Evolutionary conservation across 2,888 invertebrate genomes (phyloP).

Genomic region (Leucophenga maculata): DNA sequence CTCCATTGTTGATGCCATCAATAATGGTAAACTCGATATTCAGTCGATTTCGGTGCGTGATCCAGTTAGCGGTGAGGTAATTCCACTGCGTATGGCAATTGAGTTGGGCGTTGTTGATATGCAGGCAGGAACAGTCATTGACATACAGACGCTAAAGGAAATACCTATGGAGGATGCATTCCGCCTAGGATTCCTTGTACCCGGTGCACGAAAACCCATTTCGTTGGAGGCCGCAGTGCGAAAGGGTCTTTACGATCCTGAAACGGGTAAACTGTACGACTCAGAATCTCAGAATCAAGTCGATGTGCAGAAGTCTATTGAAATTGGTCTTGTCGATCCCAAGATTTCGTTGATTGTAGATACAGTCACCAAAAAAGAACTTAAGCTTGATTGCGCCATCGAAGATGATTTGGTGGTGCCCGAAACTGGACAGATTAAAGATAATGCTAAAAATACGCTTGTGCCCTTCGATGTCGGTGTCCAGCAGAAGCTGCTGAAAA

Average conservation of each 20-base stretch:
- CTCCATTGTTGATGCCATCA: slow-evolving; percentile 85
- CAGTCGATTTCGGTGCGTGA: slow-evolving; percentile 83
- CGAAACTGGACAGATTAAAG: slow-evolving; percentile 81
- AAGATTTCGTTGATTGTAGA: slow-evolving; percentile 87
- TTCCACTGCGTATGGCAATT: slow-evolving; percentile 86
- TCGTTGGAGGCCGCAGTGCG: slow-evolving; percentile 84
- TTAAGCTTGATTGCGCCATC: slow-evolving; percentile 84
- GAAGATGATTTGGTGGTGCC: slow-evolving; percentile 79
- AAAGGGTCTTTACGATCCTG: slow-evolving; percentile 80
- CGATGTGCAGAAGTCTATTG: slow-evolving; percentile 83
- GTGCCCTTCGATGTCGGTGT: slow-evolving; percentile 82
- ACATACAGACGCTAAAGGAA: slow-evolving; percentile 79
- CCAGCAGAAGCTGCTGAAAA: slow-evolving; percentile 80
- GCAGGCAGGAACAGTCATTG: slow-evolving; percentile 80
- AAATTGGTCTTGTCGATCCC: slow-evolving; percentile 85
- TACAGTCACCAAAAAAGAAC: slow-evolving; percentile 79
- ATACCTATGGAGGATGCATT: slow-evolving; percentile 82
- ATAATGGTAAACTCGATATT: slow-evolving; percentile 83
- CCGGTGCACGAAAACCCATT: slow-evolving; percentile 80
- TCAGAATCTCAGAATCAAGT: slow-evolving; percentile 81
- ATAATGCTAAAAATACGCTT: slow-evolving; percentile 80
- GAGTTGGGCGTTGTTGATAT: slow-evolving; percentile 85
- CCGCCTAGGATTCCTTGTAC: slow-evolving; percentile 79
- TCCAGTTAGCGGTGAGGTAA: slow-evolving; percentile 81
- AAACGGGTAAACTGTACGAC: slow-evolving; percentile 81